These are phyloP conservation scores for Drosophila robusta DNA, from an alignment of 2,888 invertebrate species.

Conservation along the genomic window DNA sequence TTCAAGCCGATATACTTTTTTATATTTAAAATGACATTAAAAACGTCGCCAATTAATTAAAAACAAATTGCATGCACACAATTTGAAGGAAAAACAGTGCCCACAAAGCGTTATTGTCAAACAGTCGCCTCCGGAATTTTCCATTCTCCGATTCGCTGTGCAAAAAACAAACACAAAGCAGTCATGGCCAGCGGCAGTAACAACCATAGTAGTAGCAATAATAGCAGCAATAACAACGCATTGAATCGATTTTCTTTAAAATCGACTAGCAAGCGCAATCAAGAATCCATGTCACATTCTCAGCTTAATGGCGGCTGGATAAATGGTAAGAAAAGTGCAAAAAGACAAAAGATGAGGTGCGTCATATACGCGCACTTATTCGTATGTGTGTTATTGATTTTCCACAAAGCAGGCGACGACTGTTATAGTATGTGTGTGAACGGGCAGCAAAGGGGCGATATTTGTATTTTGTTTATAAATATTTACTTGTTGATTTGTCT, in stretches of 20 bases:
- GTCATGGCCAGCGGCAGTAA: slow-evolving; percentile 60
- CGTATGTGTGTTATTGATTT: slow-evolving; percentile 66
- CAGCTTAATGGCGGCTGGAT: slow-evolving; percentile 94
- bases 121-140: slow-evolving; percentile 11
- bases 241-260: slow-evolving; percentile 75
- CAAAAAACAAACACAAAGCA: slow-evolving; percentile 28
- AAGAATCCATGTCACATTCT: slow-evolving; percentile 91
- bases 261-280: slow-evolving; percentile 89
- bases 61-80: slow-evolving; percentile 14
- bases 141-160: slow-evolving; percentile 22
- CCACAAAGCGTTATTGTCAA: background rate
- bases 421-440: background rate
- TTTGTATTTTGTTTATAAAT: slow-evolving; percentile 1
- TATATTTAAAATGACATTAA: slow-evolving; percentile 22
- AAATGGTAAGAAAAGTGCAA: slow-evolving; percentile 89
- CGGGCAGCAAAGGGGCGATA: background rate
- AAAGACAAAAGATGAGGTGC: slow-evolving; percentile 31
- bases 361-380: background rate
- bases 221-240: slow-evolving; percentile 61
- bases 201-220: slow-evolving; percentile 47
- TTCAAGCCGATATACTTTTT: slow-evolving; percentile 10
- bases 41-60: slow-evolving; percentile 21
- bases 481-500: slow-evolving; percentile 5
- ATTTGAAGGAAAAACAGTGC: slow-evolving; percentile 10
- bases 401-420: slow-evolving; percentile 44